Base-by-base conservation (phyloP, 2,888 invertebrate genomes). In the Cryptus viduatorius region DNA sequence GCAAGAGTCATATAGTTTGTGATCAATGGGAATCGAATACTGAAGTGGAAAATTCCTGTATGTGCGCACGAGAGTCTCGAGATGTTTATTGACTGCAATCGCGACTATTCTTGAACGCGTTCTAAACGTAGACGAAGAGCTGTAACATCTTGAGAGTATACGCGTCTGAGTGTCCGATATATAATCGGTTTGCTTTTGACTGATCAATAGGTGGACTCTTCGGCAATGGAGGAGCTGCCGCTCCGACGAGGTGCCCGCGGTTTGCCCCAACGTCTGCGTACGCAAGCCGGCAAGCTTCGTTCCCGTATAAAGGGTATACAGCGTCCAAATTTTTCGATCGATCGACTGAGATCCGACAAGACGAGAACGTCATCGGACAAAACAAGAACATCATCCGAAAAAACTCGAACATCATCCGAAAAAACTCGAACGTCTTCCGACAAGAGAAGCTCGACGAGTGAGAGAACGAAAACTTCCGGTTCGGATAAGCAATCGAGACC, bases 281-380 rank as follows among this genome's bases (percentile, higher is more conserved):
- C 94, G 53, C 96, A 97, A 92, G 97, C 97, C 16, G 96, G 96
- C 42, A 96, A 96, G 93, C 92, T 98, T 42, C 96, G 96, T 92
- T 95, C 95, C 0, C 96, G 96, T 91, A 91, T 97, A 79, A 95
- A 96, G 90, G 95, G 94, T 84, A 95, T 96, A 5, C 95, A 96
- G 91, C 94, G 95, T 87, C 95, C 95, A 64, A 94, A 94, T 50
- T 94, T 95, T 84, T 90, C 92, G 72, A 79, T 79, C 73, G 89
- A 91, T 86, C 87, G 93, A 92, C 94, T 87, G 44, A 87, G 88
- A 67, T 59, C 87, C 29, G 87, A 90, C 4, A 94, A 94, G 64
- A 90, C 93, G 3, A 94, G 80, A 44, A 78, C 64, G 3, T 84
- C 84, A 8, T 83, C 85, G 19, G 86, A 77, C 31, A 84, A 72